Evolutionary conservation across 2,797 vertebrate species (phyloP).

Genomic region (Centroberyx gerrardi): DNA sequence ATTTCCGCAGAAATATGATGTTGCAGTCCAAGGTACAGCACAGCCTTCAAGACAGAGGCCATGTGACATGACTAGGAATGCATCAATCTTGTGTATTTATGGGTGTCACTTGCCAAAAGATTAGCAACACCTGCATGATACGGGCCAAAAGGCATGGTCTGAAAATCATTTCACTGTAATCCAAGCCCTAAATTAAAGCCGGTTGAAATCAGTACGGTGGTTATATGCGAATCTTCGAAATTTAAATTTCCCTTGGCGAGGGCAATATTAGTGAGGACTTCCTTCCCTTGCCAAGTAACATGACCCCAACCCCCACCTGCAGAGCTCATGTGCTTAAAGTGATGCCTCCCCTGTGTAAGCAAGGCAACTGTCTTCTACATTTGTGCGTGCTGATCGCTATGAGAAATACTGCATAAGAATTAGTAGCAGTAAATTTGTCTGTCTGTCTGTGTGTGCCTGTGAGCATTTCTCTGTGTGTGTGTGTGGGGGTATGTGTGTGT

Average conservation of each 20-base stretch:
- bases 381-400: too few species aligned
- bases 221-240: slow-evolving; percentile 3
- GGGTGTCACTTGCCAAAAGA: slow-evolving; percentile 28
- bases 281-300: background rate
- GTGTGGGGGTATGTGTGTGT: background rate
- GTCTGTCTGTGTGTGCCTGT: too few species aligned
- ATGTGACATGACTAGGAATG: slow-evolving; percentile 49
- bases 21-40: slow-evolving; percentile 35
- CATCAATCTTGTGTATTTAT: slow-evolving; percentile 43
- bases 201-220: slow-evolving; percentile 2
- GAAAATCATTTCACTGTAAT: slow-evolving; percentile 11
- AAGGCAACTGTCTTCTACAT: too few species aligned
- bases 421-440: too few species aligned
- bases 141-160: background rate
- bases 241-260: background rate
- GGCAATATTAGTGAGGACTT: background rate
- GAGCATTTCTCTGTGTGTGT: background rate
- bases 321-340: too few species aligned
- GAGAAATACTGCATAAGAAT: too few species aligned
- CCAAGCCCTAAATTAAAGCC: background rate
- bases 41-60: slow-evolving; percentile 32
- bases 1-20: slow-evolving; percentile 49
- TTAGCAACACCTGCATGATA: slow-evolving; percentile 15
- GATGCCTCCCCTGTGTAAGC: too few species aligned
- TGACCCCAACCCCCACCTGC: too few species aligned